Base-by-base conservation (phyloP, 2,113 vertebrate genomes). In the Cairina moschata region DNA sequence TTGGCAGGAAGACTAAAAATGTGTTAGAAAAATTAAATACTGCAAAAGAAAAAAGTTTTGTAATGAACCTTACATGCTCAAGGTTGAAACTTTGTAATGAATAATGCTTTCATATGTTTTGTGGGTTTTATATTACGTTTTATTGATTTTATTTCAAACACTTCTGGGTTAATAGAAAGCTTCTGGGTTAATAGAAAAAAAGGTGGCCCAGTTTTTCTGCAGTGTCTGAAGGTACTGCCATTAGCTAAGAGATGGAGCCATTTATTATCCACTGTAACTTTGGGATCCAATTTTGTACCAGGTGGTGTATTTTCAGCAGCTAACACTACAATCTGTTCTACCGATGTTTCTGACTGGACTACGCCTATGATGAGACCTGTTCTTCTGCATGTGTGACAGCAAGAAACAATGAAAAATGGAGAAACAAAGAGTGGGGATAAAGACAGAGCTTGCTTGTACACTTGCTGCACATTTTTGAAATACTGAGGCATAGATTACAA, bases 401-500 rank as follows among this genome's bases (percentile, higher is more conserved):
- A 93, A 83, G 68, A 71, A 90, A 42, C 31, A 88, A 32, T 6
- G 6, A 67, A 76, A 80, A n/a, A 62, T 9, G 8, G n/a, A 55
- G 31, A 74, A 90, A 83, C 5, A 50, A 52, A 46, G 58, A 50
- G 8, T 17, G n/a, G 14, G 6, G 58, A 87, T 32, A 79, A 85
- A 84, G 54, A 29, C 17, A 66, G 58, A 63, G 50, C 72, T 90
- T 68, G 23, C 18, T 50, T 66, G 11, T n/a, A 6, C 38, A 56
- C 46, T 91, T 94, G 25, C 48, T 76, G 26, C 11, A 75, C 13
- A 23, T 29, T 87, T 91, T 56, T 89, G 12, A 92, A 91, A 78
- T 4, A 18, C 7, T 12, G 28, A 84, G 34, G 36, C 40, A 71
- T 3, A 42, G 11, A 36, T 75, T 55, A 67, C 18, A 50, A 23